phyloP scores from a whole-genome alignment of 1,140 invertebrate genomes.

The Sinella curviseta region DNA sequence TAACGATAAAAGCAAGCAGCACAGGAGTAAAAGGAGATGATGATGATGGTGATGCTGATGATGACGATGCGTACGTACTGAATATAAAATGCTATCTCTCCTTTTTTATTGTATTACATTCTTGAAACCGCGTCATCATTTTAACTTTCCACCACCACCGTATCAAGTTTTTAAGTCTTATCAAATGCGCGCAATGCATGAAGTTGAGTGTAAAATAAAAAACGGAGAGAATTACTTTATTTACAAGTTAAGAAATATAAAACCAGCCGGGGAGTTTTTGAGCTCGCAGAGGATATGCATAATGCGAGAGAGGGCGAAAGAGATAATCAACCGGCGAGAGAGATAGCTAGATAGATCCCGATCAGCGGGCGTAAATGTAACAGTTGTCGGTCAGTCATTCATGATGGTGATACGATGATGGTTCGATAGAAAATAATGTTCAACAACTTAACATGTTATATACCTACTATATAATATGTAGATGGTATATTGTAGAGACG shows the following conservation, averaged over 20 bases:
- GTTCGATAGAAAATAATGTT: background rate
- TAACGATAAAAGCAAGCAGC: background rate
- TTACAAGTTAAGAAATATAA: conserved; percentile 4
- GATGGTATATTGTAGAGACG: too few relatives aligned
- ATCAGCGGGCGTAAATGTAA: background rate
- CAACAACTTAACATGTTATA: too few relatives aligned
- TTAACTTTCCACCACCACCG: too few relatives aligned
- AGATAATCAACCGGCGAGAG: background rate
- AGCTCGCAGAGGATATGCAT: background rate
- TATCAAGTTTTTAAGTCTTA: too few relatives aligned
- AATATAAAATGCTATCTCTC: background rate
- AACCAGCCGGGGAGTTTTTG: background rate
- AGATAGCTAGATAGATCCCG: background rate
- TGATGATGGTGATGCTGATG: background rate
- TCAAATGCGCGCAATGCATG: too few relatives aligned
- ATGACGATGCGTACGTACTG: background rate
- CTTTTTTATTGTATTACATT: background rate
- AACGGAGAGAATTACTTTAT: conserved; percentile 5
- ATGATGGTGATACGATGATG: background rate
- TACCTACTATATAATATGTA: too few relatives aligned
- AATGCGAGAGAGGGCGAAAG: background rate
- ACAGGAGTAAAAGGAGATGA: background rate
- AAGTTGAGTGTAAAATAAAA: background rate
- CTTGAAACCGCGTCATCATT: background rate
- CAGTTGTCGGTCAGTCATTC: background rate